Base-by-base conservation (phyloP, 92 coral and sea anemone genomes). In the Palythoa heliodiscus region DNA sequence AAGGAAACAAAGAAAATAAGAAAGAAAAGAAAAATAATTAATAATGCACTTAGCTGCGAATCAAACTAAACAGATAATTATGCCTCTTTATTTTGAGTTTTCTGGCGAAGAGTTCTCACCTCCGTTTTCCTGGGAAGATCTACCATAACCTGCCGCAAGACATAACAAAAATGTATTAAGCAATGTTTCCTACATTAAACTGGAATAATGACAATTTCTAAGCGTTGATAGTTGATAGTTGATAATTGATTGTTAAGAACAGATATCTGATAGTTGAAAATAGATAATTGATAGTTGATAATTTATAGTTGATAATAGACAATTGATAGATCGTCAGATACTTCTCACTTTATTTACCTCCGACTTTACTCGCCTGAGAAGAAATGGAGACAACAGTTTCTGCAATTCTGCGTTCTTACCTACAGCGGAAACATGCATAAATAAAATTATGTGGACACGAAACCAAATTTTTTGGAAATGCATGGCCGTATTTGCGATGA, bases 331-430 rank as follows among this genome's bases (percentile, higher is more conserved):
- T 15, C 66, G 5, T 15, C 5, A 58, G 19, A 29, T 29, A 9
- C n/a, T 2, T 9, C 11, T 50, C 3, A 29, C 73, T 37, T 47
- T 52, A 15, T 66, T 67, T 77, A 95, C 98, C 93, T 95, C 98
- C 24, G 93, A 82, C 72, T 95, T 95, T 52, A 95, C 97, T 52
- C 98, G 88, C 71, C 98, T 77, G 11, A 95, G 91, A 79, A 95
- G 82, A 60, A 95, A 95, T 22, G 98, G 98, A 78, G 95, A 87
- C 84, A 93, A 85, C 40, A 95, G 83, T 29, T 78, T 81, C 78
- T 90, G 98, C 38, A 95, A 55, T 75, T 95, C 93, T 14, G 71
- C 23, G 75, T 76, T 92, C 55, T 70, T 87, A 15, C 87, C 97
- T 93, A 78, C 2, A 48, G 58, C 7, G 13, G 40, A 35, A 50